Base-by-base conservation (phyloP, 2,113 vertebrate species). In the Raphicerus campestris region DNA sequence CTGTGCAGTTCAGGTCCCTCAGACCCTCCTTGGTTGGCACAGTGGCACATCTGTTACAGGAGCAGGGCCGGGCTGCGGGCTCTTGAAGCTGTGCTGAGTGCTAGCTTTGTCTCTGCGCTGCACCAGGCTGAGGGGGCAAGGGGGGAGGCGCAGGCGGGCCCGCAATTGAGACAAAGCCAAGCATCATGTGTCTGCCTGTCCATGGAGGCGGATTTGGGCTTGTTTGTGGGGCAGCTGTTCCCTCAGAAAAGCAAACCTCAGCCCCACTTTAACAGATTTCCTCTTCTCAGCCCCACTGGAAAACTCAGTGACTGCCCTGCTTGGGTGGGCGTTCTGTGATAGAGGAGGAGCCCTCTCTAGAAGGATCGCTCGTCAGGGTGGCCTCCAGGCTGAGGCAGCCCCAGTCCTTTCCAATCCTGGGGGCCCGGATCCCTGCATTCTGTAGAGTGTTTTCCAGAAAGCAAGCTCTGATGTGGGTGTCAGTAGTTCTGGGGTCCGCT, bases 111-210 rank as follows among this genome's bases (percentile, higher is more conserved):
- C 17, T 35, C 4, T 61, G 60, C 15, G n/a, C 28, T 16, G 93
- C 53, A 11, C 53, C 20, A 1, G 66, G 10, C 66, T 13, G 0
- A 15, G 20, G 19, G 20, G n/a, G 5, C 0, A 5, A 11, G 28
- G 42, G 35, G 53, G 42, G 3, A 42, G 19, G n/a, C 11, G 1
- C 6, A 39, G 20, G 66, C 0, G 13, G 28, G 45, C 28, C 26
- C 0, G 0, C 15, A 24, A 19, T 15, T 53, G 45, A 35, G 53
- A 53, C 30, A 20, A n/a, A 20, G 17, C 55, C 15, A 1, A 60
- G 66, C 7, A 13, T n/a, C 45, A n/a, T 10, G 5, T 1, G 2
- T n/a, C 32, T 16, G 42, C 56, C 16, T 66, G 26, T 22, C 28
- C 5, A 6, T 32, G 82, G 53, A n/a, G 24, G 28, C 16, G 32